Conservation (phyloP, 2,888 invertebrate species). For the Apamea sordens region DNA sequence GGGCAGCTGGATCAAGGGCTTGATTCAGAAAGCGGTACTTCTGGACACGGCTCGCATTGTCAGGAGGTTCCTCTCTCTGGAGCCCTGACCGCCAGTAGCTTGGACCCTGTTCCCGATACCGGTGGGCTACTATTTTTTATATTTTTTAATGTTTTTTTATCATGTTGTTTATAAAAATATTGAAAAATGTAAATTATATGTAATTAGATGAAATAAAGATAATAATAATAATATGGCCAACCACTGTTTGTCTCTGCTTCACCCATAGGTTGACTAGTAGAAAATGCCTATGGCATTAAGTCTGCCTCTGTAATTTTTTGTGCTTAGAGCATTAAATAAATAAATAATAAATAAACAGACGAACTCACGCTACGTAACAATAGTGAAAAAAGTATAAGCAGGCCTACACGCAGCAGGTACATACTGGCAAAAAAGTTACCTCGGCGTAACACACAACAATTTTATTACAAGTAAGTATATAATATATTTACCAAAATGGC, state of each 20-base stretch:
- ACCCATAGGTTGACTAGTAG: background rate
- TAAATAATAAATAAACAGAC: background rate
- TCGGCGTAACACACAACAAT: conserved; percentile 19
- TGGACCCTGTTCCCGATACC: too few relatives aligned
- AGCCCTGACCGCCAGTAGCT: too few relatives aligned
- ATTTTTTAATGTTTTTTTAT: too few relatives aligned
- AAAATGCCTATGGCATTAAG: background rate
- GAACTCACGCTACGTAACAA: background rate
- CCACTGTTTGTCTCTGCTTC: background rate
- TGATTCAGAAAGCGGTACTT: too few relatives aligned
- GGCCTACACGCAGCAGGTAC: background rate
- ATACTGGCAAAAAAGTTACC: conserved; percentile 24
- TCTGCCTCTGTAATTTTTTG: background rate
- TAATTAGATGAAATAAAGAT: too few relatives aligned
- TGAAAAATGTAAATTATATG: too few relatives aligned
- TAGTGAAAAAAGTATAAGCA: background rate
- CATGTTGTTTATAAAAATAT: too few relatives aligned
- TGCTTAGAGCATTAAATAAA: background rate
- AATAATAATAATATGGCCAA: too few relatives aligned
- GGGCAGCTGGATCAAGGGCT: too few relatives aligned
- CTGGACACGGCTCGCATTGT: too few relatives aligned
- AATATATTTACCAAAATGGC: conserved; percentile 82
- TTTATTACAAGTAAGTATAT: conserved; percentile 55
- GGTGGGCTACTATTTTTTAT: too few relatives aligned
- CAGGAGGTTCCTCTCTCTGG: too few relatives aligned